A percentile compares a stretch with the other conserved stretches of the same genome.
phyloP scores from a whole-genome alignment of 35 echinoderm and acorn worm genomes.

The Lytechinus variegatus region DNA sequence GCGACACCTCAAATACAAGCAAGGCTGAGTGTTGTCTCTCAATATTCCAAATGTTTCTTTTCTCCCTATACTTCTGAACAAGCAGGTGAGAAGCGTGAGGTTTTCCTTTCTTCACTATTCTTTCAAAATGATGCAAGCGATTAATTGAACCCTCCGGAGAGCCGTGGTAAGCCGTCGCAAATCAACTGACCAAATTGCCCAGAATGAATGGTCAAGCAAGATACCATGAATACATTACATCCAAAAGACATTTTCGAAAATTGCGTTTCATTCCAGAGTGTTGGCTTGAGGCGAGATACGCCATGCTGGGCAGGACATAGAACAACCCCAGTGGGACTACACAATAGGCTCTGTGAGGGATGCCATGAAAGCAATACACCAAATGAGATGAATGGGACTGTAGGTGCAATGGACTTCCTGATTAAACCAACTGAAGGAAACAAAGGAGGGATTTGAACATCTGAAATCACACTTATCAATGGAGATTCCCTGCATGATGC shows the following conservation, averaged over 20 bases:
- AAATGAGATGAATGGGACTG: background rate
- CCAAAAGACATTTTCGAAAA: background rate
- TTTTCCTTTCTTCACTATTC: background rate
- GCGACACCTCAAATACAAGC: background rate
- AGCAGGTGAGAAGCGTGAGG: background rate
- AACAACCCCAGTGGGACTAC: background rate
- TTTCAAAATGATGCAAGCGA: background rate
- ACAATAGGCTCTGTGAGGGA: background rate
- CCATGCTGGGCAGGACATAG: conserved; percentile 25
- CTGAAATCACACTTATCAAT: conserved; percentile 3
- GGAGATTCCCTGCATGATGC: background rate
- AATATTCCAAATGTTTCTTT: background rate
- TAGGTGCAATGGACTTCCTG: background rate
- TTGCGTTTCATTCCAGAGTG: background rate
- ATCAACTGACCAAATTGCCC: background rate
- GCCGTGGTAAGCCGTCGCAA: background rate
- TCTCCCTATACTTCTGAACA: background rate
- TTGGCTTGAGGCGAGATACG: background rate
- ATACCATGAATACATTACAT: background rate
- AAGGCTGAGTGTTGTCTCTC: background rate
- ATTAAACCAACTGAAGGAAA: background rate
- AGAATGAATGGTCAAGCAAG: background rate
- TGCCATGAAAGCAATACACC: background rate
- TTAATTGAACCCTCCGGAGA: background rate
- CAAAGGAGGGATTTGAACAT: background rate